Base-by-base conservation (phyloP, 2,888 invertebrate species). In the Peribatodes rhomboidaria region DNA sequence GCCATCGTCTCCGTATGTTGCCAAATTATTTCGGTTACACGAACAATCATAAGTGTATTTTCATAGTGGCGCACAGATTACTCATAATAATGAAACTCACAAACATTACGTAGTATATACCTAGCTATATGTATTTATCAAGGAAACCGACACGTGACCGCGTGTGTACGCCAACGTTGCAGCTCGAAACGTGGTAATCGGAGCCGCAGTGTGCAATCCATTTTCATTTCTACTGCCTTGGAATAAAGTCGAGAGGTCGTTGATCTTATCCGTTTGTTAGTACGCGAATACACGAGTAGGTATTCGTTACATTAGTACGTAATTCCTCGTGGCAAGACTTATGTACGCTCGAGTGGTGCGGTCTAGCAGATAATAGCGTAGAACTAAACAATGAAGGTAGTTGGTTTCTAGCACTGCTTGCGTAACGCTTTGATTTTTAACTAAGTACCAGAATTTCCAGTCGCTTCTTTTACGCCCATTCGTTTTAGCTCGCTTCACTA, bases 121-220 rank as follows among this genome's bases (percentile, higher is more conserved):
- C n/a, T 55, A 55, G 11, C 18, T 55, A 56, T 31, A 27, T 54
- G 22, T 49, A 52, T 62, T 44, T 58, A 63, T 47, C 27, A 41
- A 58, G 47, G 53, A 54, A 58, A 63, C 35, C 20, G 41, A 64
- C 59, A 55, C 49, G 54, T 64, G 64, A 64, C 20, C 22, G n/a
- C 49, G 37, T 57, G 55, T 53, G 50, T 56, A 31, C 22, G 8
- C 22, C 20, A 35, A 42, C 18, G 22, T 27, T 60, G 35, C 27
- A 42, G 33, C 9, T 18, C 16, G 14, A 47, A 58, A 18, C 8
- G 46, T 33, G 46, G 2, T 46, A 62, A 27, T n/a, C 22, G 35
- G 8, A 37, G 11, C 16, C 3, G 6, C n/a, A 4, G 31, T 11
- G 6, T 47, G 46, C 64, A 50, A 22, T 13, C 27, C 14, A 44